Evolutionary conservation across 1,140 invertebrate species (phyloP).

Genomic region (Leptinotarsa defecta): DNA sequence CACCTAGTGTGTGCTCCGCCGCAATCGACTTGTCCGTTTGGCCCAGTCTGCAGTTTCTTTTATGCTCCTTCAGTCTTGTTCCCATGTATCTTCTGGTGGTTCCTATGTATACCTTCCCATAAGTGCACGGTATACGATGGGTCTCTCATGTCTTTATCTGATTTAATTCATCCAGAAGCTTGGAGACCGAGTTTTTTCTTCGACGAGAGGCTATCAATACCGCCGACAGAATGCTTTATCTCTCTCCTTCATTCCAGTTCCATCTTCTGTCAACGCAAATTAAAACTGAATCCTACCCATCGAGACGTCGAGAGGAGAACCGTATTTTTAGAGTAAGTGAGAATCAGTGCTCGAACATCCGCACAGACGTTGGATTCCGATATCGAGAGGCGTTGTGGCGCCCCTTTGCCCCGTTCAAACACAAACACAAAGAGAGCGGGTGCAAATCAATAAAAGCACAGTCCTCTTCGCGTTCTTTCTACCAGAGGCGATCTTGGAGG

Average conservation of each 20-base stretch:
- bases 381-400: neutral
- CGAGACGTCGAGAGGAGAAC: neutral
- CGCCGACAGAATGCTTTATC: neutral
- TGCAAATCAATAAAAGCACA: neutral
- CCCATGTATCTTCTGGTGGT: too few relatives aligned
- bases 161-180: neutral
- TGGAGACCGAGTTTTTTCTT: neutral
- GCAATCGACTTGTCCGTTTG: too few relatives aligned
- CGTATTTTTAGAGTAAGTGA: constrained; percentile 11
- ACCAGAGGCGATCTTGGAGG: too few relatives aligned
- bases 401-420: neutral
- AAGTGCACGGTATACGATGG: too few relatives aligned
- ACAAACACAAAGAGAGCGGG: neutral
- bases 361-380: neutral
- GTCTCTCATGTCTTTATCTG: too few relatives aligned
- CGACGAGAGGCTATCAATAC: constrained; percentile 8
- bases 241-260: neutral
- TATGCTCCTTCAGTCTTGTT: too few relatives aligned
- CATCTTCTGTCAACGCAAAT: neutral
- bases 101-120: too few relatives aligned
- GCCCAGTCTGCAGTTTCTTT: too few relatives aligned
- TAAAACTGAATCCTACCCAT: neutral
- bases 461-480: neutral
- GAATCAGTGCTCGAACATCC: neutral
- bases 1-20: too few relatives aligned